Evolutionary conservation across 2,888 invertebrate species (phyloP), one percentile per base, ranked within the genome.

Genomic region (Plebejus melissa): DNA sequence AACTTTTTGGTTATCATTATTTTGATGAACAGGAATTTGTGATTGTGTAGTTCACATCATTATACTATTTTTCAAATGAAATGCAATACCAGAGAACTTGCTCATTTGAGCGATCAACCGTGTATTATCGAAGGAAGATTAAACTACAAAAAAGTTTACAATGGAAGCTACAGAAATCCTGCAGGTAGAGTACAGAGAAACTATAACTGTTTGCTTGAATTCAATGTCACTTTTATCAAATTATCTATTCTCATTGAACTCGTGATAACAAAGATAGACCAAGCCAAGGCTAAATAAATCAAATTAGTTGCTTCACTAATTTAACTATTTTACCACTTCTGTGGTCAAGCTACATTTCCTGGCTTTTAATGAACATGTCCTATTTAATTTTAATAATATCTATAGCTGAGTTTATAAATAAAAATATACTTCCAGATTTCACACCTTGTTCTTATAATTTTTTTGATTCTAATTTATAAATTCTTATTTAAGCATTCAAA

Each of bases 21-120:
- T 38, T 65, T 36, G 32, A 65, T 65, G 28, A 54, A 58, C 9
- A 65, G 13, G 13, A 36, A 13, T 36, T 65, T 36, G 65, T 32
- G 65, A 65, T 65, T 58, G 75, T 71, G 54, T 76, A 74, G 9
- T 13, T 16, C 32, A 16, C 16, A 69, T n/a, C 46, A 69, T 32
- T 22, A 71, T 4, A n/a, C 38, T 4, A 70, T 65, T 72, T 65
- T 74, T 74, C 88, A 86, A 90, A 97, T 96, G 96, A 95, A 96
- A 91, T 96, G 95, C 88, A 96, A 96, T 87, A 94, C 95, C 79
- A 95, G 94, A 84, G 96, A 96, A 88, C 89, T 96, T 78, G 94
- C 94, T 82, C 94, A 94, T 80, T 84, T 95, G 85, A 95, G 95
- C 86, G 94, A 94, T 83, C 94, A 94, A 77, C 94, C 94, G 79